Conservation (phyloP, 2,888 invertebrate genomes). For the Poecilus cupreus region DNA sequence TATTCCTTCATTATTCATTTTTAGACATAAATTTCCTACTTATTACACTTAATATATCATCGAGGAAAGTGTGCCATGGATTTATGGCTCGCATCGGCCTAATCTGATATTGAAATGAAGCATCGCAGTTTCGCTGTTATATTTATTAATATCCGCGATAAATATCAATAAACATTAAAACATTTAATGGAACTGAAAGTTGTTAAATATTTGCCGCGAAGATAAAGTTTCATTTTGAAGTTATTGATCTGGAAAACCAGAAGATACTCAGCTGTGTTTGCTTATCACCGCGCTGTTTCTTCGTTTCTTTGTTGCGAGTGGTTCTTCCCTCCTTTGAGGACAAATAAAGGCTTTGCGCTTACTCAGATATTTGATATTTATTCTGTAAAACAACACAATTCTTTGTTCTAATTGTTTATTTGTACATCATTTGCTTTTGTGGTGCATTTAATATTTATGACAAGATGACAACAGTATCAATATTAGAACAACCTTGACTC, state of each 20-base stretch:
- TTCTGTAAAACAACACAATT: conserved; percentile 15
- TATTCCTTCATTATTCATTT: conserved; percentile 34
- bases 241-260: conserved; percentile 45
- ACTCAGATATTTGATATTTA: conserved; percentile 33
- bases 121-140: conserved; percentile 18
- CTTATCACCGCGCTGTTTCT: conserved; percentile 40
- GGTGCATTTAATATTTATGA: neutral
- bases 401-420: conserved; percentile 8
- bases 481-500: no score
- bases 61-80: conserved; percentile 36
- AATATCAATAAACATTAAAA: conserved; percentile 45
- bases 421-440: neutral
- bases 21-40: conserved; percentile 37
- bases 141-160: conserved; percentile 30
- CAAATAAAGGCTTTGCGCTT: conserved; percentile 35
- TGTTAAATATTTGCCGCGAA: conserved; percentile 17
- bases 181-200: conserved; percentile 31
- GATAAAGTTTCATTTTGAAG: conserved; percentile 46
- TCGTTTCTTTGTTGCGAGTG: conserved; percentile 22
- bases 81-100: conserved; percentile 14
- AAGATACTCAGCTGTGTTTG: conserved; percentile 48
- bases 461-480: no score
- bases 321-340: conserved; percentile 4
- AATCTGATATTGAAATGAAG: conserved; percentile 41
- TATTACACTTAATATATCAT: conserved; percentile 44